These are phyloP conservation scores for Protonibea diacanthus DNA, from an alignment of 2,797 vertebrate species.

Conservation along the genomic window DNA sequence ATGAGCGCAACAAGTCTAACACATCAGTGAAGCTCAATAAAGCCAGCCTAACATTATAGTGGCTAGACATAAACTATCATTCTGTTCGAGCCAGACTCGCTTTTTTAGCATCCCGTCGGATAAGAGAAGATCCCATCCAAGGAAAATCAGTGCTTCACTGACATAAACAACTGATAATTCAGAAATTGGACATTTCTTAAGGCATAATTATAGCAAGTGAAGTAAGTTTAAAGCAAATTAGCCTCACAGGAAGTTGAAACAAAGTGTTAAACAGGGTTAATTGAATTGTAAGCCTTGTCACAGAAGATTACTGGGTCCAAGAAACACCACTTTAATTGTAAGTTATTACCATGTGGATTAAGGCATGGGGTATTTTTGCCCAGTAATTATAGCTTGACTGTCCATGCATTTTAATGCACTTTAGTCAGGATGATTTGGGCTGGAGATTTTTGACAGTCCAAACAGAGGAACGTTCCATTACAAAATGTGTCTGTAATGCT, in stretches of 20 bases:
- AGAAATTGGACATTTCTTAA: constrained; percentile 75
- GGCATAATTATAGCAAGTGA: constrained; percentile 79
- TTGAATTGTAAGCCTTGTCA: constrained; percentile 88
- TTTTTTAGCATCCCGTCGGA: constrained; percentile 37
- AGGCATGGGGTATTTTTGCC: constrained; percentile 82
- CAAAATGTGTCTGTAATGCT: constrained; percentile 58
- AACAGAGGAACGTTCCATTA: constrained; percentile 62
- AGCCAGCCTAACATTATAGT: constrained; percentile 2
- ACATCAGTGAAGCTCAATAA: constrained; percentile 31
- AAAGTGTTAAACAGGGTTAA: constrained; percentile 88
- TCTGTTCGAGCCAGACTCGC: constrained; percentile 26
- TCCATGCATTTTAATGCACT: constrained; percentile 80
- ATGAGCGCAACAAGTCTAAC: constrained; percentile 43
- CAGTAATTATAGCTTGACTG: constrained; percentile 81
- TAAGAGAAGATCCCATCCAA: constrained; percentile 50
- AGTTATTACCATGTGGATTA: constrained; percentile 87
- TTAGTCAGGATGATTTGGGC: constrained; percentile 71
- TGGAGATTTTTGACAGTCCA: constrained; percentile 66
- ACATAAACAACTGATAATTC: constrained; percentile 80
- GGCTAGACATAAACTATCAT: constrained; percentile 46
- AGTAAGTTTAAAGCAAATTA: constrained; percentile 85
- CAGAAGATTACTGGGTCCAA: constrained; percentile 84
- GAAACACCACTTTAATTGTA: constrained; percentile 87
- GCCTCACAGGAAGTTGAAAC: constrained; percentile 84
- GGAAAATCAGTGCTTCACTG: constrained; percentile 57